phyloP scores from a whole-genome alignment of 2,888 invertebrate species.

The Lacanobia wlatinum region DNA sequence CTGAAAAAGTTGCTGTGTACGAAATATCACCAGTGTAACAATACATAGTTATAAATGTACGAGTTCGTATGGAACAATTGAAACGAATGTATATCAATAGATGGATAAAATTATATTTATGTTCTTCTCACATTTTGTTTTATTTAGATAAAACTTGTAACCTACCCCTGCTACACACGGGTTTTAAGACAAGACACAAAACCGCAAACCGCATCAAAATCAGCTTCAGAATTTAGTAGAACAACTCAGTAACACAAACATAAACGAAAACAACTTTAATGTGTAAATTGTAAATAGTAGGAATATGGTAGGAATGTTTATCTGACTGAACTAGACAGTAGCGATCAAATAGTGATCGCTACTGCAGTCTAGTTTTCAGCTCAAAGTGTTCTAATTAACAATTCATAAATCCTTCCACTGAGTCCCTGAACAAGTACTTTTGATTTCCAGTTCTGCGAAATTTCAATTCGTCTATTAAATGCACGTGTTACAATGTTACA shows the following conservation, averaged over 20 bases:
- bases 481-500: slow-evolving; percentile 23
- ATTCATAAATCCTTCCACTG: neutral
- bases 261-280: too few relatives aligned
- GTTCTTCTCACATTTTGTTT: slow-evolving; percentile 32
- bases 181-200: neutral
- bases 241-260: too few relatives aligned
- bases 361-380: neutral
- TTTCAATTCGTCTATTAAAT: neutral
- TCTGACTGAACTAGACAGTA: neutral
- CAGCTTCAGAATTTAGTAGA: too few relatives aligned
- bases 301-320: neutral
- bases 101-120: slow-evolving; percentile 51
- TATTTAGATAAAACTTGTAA: slow-evolving; percentile 11
- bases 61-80: slow-evolving; percentile 38
- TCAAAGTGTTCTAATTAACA: neutral
- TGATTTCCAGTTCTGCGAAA: neutral
- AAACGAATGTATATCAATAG: slow-evolving; percentile 58
- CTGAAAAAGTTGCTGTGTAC: neutral
- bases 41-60: slow-evolving; percentile 24
- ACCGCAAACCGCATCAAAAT: too few relatives aligned
- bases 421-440: neutral
- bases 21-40: slow-evolving; percentile 2
- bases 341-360: too few relatives aligned
- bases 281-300: neutral
- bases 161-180: neutral